Evolutionary conservation across 2,113 vertebrate species (phyloP).

Genomic region (Okapia johnstoni): DNA sequence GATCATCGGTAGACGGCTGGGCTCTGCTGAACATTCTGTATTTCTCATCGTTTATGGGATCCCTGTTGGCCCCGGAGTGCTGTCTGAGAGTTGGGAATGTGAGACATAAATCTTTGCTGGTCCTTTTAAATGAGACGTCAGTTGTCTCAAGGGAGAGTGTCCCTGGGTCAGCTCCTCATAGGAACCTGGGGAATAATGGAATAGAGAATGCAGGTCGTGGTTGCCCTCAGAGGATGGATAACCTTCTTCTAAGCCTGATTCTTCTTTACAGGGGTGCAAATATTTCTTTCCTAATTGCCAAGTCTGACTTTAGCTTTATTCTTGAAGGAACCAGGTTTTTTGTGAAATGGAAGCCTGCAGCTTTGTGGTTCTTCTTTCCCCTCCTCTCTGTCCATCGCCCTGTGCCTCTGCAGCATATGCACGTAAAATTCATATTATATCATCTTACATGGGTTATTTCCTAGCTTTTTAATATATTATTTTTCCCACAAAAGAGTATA

Average conservation of each 20-base stretch:
- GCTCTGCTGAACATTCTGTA: background rate
- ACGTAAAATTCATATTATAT: background rate
- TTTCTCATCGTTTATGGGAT: constrained; percentile 23
- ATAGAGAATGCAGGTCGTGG: background rate
- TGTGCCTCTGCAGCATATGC: background rate
- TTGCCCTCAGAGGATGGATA: background rate
- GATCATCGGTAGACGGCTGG: background rate
- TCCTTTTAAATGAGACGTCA: background rate
- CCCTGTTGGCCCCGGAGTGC: background rate
- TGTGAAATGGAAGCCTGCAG: background rate
- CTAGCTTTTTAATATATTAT: background rate
- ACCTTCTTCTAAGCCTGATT: background rate
- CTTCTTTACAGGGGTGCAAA: background rate
- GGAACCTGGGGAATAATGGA: background rate
- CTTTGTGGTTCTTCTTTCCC: background rate
- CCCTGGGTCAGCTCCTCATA: background rate
- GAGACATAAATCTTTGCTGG: constrained; percentile 26
- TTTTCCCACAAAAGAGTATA: background rate
- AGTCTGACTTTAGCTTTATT: background rate
- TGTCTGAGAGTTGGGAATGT: background rate
- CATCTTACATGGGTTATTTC: background rate
- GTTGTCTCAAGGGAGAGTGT: background rate
- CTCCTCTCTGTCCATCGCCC: background rate
- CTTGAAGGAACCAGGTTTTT: background rate
- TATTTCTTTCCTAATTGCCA: background rate